Base-by-base conservation (phyloP, 2,888 invertebrate species). In the Alsophila aescularia region DNA sequence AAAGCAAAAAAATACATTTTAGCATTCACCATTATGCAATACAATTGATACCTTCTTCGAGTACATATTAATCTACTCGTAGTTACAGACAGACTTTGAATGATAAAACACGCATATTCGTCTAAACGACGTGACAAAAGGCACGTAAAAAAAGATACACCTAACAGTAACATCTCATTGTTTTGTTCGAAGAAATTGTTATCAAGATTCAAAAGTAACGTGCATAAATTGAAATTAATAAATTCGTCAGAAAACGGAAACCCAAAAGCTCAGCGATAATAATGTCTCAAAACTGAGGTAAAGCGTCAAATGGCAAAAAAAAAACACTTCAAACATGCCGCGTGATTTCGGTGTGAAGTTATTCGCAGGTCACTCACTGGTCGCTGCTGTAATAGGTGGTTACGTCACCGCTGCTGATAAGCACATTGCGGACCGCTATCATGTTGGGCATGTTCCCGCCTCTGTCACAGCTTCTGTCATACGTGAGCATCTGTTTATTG, bases 101-200 rank as follows among this genome's bases (percentile, higher is more conserved):
- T 5, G 52, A 53, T 47, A 42, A 29, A 32, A 15, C 52, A 52
- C 52, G 45, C 21, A 41, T 21, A 41, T 47, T 44, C 18, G 6
- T n/a, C 5, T 13, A 27, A n/a, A 15, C 9, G 27, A 47, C 21
- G 36, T 47, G 47, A 36, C 41, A 32, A 36, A 52, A 21, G 10
- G 15, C 52, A 53, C 52, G 52, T 47, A 16, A 41, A 3, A 37
- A 15, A 13, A 40, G 40, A 41, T 41, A 32, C 2, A n/a, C 29
- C 29, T 8, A 32, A 32, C 27, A 27, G 10, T 8, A 32, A 32
- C 12, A n/a, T 21, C 36, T 8, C 27, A 27, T 27, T 27, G 27
- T 27, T 32, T 32, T 32, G 10, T 29, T 27, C 9, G n/a, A n/a
- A 29, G 32, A 32, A 32, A 32, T 32, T 13, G 12, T 32, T 32